Percentiles rank a stretch among this genome's conserved stretches.
Evolutionary conservation across 1,140 invertebrate genomes (phyloP).

Genomic region (Eriosoma lanigerum): DNA sequence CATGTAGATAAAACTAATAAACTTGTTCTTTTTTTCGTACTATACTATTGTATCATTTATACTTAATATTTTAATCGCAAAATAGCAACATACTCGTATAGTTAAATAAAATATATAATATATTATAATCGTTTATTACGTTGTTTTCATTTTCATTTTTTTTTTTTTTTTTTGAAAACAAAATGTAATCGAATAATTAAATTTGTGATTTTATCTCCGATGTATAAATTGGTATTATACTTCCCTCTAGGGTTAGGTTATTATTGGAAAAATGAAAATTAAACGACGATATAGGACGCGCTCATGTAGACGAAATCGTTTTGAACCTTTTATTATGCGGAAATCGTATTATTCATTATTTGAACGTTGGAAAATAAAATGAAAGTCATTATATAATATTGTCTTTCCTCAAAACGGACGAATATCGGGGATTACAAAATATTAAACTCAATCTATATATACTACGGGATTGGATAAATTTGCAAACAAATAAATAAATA

Average conservation of each 20-base stretch:
- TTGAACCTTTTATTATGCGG: neutral
- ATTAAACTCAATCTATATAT: neutral
- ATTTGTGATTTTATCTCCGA: neutral
- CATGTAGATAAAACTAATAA: conserved; percentile 26
- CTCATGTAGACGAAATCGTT: neutral
- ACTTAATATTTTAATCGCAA: too few relatives aligned
- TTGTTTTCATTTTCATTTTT: too few relatives aligned
- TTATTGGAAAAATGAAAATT: neutral
- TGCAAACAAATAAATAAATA: neutral
- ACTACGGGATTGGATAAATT: neutral
- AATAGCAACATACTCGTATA: too few relatives aligned
- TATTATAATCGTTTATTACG: too few relatives aligned
- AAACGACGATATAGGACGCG: neutral
- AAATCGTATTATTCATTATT: conserved; percentile 5
- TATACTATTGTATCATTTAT: too few relatives aligned
- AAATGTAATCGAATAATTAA: neutral
- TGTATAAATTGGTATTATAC: neutral
- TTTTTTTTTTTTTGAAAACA: too few relatives aligned
- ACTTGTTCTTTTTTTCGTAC: neutral
- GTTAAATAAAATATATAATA: too few relatives aligned
- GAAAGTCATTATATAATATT: conserved; percentile 22
- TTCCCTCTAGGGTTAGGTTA: neutral
- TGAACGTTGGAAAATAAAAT: neutral
- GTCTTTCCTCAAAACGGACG: neutral
- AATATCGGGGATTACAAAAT: neutral